phyloP scores from a whole-genome alignment of 2,797 vertebrate species.

The Momotus momota region DNA sequence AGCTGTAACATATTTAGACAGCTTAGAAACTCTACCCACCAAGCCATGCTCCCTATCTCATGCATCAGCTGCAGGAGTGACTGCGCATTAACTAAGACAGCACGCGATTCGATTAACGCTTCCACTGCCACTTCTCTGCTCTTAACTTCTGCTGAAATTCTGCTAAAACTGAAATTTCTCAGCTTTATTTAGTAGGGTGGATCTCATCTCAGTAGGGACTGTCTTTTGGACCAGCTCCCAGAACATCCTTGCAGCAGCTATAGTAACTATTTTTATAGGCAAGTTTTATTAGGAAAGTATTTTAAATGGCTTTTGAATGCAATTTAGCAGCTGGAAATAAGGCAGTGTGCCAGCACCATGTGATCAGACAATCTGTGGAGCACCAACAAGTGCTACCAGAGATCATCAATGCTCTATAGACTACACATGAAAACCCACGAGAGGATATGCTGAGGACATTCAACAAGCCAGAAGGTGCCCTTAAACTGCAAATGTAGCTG shows the following conservation, averaged over 20 bases:
- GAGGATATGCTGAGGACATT: neutral
- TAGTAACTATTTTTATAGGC: slow-evolving; percentile 69
- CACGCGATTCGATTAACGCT: slow-evolving; percentile 10
- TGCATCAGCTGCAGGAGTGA: slow-evolving; percentile 51
- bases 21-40: slow-evolving; percentile 38
- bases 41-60: slow-evolving; percentile 1
- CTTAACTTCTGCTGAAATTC: neutral
- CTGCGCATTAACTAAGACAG: slow-evolving; percentile 41
- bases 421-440: neutral
- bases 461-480: neutral
- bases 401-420: neutral
- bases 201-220: slow-evolving; percentile 54
- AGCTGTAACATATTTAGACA: slow-evolving; percentile 42
- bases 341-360: slow-evolving; percentile 54
- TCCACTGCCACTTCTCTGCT: slow-evolving; percentile 8
- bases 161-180: slow-evolving; percentile 20
- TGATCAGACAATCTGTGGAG: slow-evolving; percentile 46
- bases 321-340: slow-evolving; percentile 72
- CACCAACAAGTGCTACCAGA: slow-evolving; percentile 63
- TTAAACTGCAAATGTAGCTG: neutral
- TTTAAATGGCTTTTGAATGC: slow-evolving; percentile 71
- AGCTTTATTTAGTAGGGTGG: slow-evolving; percentile 59
- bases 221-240: slow-evolving; percentile 65
- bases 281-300: slow-evolving; percentile 73
- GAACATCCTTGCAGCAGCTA: slow-evolving; percentile 71